These are phyloP conservation scores for Xiphophorus hellerii DNA, from an alignment of 2,113 vertebrate genomes.

Conservation along the genomic window DNA sequence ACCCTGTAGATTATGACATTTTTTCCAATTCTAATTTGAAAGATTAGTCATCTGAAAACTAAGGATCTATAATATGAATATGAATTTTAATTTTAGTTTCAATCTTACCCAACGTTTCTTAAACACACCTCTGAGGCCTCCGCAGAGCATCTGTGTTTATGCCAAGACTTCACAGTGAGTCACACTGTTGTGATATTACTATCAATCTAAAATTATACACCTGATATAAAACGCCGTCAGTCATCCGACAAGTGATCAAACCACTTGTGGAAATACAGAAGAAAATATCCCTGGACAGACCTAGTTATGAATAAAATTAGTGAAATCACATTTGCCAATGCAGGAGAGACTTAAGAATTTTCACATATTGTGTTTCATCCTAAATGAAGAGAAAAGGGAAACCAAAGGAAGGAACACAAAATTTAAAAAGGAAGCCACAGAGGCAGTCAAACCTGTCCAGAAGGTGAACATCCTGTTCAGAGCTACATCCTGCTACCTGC, in stretches of 20 bases:
- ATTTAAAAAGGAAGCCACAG: constrained; percentile 26
- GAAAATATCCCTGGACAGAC: background rate
- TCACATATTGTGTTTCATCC: background rate
- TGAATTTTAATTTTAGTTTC: too few species aligned
- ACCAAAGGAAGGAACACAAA: constrained; percentile 25
- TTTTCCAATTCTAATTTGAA: too few species aligned
- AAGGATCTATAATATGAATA: too few species aligned
- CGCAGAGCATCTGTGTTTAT: too few species aligned
- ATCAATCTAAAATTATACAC: background rate
- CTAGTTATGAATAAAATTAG: background rate
- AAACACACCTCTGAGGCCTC: too few species aligned
- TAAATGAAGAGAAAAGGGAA: background rate
- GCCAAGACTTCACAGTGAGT: background rate
- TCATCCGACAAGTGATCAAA: background rate
- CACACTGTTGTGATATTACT: background rate
- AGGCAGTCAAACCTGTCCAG: constrained; percentile 51
- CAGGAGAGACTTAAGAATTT: background rate
- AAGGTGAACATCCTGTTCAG: constrained; percentile 72
- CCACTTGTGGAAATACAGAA: background rate
- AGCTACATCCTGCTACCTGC: constrained; percentile 52
- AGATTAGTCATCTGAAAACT: too few species aligned
- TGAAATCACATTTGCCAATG: background rate
- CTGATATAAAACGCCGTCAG: background rate
- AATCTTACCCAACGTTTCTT: too few species aligned
- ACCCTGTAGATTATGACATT: too few species aligned